Evolutionary conservation across 2,113 vertebrate species (phyloP).

Genomic region (Gyps fulvus): DNA sequence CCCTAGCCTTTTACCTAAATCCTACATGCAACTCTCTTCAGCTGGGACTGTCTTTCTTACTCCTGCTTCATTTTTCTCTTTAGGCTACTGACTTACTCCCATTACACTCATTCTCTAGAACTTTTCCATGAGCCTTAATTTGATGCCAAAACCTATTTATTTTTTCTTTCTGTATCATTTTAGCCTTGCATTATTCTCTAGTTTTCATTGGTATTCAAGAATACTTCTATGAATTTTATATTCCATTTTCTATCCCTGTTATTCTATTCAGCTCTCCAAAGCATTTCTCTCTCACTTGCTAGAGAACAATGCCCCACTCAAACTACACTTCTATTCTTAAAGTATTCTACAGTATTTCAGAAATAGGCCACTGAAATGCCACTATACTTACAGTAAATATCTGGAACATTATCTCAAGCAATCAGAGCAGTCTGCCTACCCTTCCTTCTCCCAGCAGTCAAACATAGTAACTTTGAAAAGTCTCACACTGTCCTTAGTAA

Average conservation of each 20-base stretch:
- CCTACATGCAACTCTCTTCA: neutral
- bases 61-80: too few species aligned
- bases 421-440: conserved; percentile 36
- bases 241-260: conserved; percentile 30
- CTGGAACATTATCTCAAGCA: conserved; percentile 37
- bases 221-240: conserved; percentile 28
- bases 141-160: conserved; percentile 16
- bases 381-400: conserved; percentile 27
- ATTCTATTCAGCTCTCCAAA: conserved; percentile 37
- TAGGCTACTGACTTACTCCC: too few species aligned
- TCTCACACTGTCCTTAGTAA: neutral
- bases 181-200: conserved; percentile 1
- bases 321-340: conserved; percentile 39
- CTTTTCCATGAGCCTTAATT: conserved; percentile 5
- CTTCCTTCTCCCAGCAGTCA: conserved; percentile 34
- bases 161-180: conserved; percentile 22
- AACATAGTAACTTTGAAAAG: neutral
- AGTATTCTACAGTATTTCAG: conserved; percentile 36
- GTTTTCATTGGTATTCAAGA: conserved; percentile 46
- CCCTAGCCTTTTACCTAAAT: neutral
- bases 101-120: neutral
- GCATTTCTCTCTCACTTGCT: conserved; percentile 15
- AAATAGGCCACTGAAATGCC: conserved; percentile 49
- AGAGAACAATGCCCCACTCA: conserved; percentile 57
- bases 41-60: too few species aligned